phyloP scores from a whole-genome alignment of 2,113 vertebrate species.

The Elephantulus edwardii region DNA sequence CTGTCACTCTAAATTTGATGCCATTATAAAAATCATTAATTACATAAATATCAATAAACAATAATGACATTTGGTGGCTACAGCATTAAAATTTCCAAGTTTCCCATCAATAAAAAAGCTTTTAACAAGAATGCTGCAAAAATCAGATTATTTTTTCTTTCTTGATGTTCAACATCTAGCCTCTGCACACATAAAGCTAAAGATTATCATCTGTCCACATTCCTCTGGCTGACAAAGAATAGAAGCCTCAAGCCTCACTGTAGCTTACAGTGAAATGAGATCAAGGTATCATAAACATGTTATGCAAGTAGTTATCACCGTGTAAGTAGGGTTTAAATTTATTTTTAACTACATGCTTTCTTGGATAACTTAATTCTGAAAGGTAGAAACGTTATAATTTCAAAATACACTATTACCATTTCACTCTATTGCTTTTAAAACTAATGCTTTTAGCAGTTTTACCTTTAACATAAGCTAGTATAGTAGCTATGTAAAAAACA shows the following conservation, averaged over 20 bases:
- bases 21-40: not conserved
- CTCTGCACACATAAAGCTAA: not conserved
- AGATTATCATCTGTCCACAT: not conserved
- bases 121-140: not conserved
- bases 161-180: not conserved
- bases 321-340: slow-evolving; percentile 1
- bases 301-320: not conserved
- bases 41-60: slow-evolving; percentile 2
- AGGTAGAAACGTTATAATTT: not conserved
- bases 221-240: not conserved
- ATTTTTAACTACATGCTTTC: slow-evolving; percentile 21
- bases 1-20: slow-evolving; percentile 18
- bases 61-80: not conserved
- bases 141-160: not conserved
- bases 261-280: not conserved
- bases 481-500: not conserved
- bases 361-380: slow-evolving; percentile 18
- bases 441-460: not conserved
- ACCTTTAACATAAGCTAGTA: not conserved
- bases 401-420: not conserved
- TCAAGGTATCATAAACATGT: not conserved
- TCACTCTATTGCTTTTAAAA: slow-evolving; percentile 42
- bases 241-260: not conserved
- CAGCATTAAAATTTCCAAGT: not conserved
- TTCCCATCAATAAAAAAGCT: slow-evolving; percentile 1